Evolutionary conservation across 1,140 invertebrate genomes (phyloP), one percentile per base, ranked within the genome.

Genomic region (Drosophila sturtevanti): DNA sequence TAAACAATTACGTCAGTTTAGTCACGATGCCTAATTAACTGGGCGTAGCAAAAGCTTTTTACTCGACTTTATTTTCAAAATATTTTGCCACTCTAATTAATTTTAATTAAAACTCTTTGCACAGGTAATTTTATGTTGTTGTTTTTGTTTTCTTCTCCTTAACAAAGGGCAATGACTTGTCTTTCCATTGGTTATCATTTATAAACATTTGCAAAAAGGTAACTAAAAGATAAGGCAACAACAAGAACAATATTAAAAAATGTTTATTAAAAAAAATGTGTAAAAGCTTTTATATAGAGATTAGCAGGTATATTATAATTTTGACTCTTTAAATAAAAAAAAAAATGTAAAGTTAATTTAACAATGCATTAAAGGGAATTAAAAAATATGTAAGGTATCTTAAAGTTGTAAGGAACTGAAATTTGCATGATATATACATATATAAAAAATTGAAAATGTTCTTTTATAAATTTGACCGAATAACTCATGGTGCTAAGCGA

Each of bases 1-100:
- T n/a, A 24, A 58, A 18, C 59, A 85, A 81, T 85, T 85, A 86
- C 61, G 73, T 86, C 73, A 85, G 68, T 65, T 73, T 80, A 77
- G 68, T 41, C 56, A 60, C 63, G 74, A 66, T 61, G 59, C 34
- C 71, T 81, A 87, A 82, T 86, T 87, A 86, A 70, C 71, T 76
- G 75, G 71, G 82, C 79, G 82, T 79, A 79, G 63, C 64, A 61
- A 58, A 67, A 64, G 58, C 77, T 63, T 64, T 67, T 68, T 73
- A 65, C 27, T 44, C 27, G 41, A 24, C 11, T 54, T 16, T 22
- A 51, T 64, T 66, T 55, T 58, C 48, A 72, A 78, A 69, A 52
- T 31, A 56, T 48, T 48, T 72, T 61, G 51, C 60, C 73, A 61
- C 79, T 65, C 63, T 72, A 79, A 87, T 86, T 87, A 76, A 82